Evolutionary conservation across 2,113 vertebrate genomes (phyloP).

Genomic region (Epinephelus lanceolatus): DNA sequence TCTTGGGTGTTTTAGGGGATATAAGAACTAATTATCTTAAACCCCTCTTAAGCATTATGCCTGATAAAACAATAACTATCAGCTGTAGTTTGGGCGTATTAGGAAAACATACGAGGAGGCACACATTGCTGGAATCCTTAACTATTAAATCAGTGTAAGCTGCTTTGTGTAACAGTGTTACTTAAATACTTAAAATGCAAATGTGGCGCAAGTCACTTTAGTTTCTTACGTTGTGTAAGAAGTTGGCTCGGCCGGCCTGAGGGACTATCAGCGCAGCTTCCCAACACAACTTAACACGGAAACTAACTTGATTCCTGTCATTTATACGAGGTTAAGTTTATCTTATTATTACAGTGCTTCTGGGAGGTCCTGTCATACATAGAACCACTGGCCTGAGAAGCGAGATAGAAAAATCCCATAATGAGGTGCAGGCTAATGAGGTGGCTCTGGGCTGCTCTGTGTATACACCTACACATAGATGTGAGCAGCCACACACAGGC

Average conservation of each 20-base stretch:
- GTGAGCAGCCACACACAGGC: conserved; percentile 4
- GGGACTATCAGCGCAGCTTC: conserved; percentile 33
- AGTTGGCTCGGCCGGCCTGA: conserved; percentile 19
- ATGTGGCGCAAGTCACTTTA: conserved; percentile 3
- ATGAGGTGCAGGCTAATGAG: conserved; percentile 67
- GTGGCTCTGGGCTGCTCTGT: conserved; percentile 20
- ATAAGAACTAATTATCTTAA: conserved; percentile 42
- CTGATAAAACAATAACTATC: conserved; percentile 33
- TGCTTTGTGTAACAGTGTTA: background rate
- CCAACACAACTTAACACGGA: conserved; percentile 39
- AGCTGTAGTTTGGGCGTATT: conserved; percentile 18
- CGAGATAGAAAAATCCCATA: conserved; percentile 42
- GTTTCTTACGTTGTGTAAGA: conserved; percentile 5
- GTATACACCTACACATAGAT: conserved; percentile 27
- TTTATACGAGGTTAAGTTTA: conserved; percentile 43
- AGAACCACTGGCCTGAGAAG: conserved; percentile 42
- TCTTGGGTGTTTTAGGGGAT: conserved; percentile 4
- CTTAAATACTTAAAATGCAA: conserved; percentile 29
- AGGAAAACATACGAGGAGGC: background rate
- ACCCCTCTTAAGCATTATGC: conserved; percentile 20
- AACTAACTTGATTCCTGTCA: conserved; percentile 44
- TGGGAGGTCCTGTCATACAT: conserved; percentile 38
- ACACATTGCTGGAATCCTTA: background rate
- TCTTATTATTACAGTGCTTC: conserved; percentile 50
- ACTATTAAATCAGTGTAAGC: background rate